These are phyloP conservation scores for Mamestra configurata DNA, from an alignment of 1,140 invertebrate genomes.

Conservation along the genomic window DNA sequence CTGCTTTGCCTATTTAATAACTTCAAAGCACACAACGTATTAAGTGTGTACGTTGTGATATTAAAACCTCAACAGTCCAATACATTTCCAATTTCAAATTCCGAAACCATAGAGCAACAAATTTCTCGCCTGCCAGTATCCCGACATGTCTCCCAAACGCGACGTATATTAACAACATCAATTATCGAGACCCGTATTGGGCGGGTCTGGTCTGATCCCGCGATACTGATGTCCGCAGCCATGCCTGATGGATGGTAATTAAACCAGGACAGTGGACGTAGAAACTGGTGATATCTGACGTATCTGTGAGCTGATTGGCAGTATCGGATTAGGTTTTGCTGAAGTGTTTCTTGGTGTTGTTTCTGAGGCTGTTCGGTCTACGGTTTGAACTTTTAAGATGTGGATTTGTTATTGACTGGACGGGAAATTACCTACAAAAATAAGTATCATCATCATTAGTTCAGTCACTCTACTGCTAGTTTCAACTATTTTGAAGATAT, in stretches of 20 bases:
- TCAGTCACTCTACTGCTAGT: too few species aligned
- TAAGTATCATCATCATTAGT: too few species aligned
- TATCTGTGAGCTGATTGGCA: constrained; percentile 57
- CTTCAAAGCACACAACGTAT: too few species aligned
- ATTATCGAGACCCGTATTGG: constrained; percentile 74
- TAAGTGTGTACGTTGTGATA: too few species aligned
- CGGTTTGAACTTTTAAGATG: neutral
- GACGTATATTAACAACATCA: constrained; percentile 70
- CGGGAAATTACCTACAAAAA: too few species aligned
- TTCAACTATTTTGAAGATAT: too few species aligned
- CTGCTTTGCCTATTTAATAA: too few species aligned
- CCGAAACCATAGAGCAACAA: neutral
- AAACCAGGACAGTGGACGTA: constrained; percentile 64
- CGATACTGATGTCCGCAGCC: constrained; percentile 34
- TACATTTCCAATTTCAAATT: neutral
- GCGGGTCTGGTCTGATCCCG: constrained; percentile 51
- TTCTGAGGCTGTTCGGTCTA: neutral
- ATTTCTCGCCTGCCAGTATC: neutral
- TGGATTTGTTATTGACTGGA: too few species aligned
- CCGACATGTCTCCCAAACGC: neutral
- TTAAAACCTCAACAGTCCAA: neutral
- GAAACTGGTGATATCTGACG: constrained; percentile 26
- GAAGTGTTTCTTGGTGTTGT: neutral
- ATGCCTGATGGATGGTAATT: constrained; percentile 78
- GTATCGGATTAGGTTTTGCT: neutral